Evolutionary conservation across 2,797 vertebrate species (phyloP).

Genomic region (Scleropages formosus): DNA sequence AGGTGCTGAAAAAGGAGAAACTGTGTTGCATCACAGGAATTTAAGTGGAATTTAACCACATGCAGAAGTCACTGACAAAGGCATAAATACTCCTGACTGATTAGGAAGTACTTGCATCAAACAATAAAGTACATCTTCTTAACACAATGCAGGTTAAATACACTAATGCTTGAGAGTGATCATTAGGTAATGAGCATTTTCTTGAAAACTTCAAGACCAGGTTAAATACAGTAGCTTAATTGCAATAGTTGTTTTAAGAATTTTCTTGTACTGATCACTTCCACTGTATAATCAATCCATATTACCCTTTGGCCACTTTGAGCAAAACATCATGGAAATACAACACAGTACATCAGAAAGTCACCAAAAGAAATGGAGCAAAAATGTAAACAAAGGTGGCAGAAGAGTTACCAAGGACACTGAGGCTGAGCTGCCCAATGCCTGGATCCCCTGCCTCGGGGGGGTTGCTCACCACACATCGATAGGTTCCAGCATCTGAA

Average conservation of each 20-base stretch:
- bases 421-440: slow-evolving; percentile 71
- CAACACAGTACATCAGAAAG: neutral
- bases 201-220: neutral
- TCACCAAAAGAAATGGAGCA: neutral
- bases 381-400: neutral
- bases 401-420: slow-evolving; percentile 63
- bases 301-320: neutral
- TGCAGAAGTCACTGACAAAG: neutral
- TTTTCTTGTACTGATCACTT: neutral
- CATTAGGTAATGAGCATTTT: neutral
- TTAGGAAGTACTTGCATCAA: too few species aligned
- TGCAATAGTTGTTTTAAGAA: too few species aligned
- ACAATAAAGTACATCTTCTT: too few species aligned
- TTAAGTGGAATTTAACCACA: neutral
- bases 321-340: neutral
- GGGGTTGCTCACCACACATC: slow-evolving; percentile 79
- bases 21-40: neutral
- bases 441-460: slow-evolving; percentile 68
- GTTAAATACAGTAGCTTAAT: too few species aligned
- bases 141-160: too few species aligned
- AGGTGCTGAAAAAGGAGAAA: slow-evolving; percentile 53
- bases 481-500: slow-evolving; percentile 74
- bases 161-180: neutral
- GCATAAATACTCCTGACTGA: too few species aligned
- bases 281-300: neutral